Conservation (phyloP, 2,888 invertebrate species). For the Prenolepis imparis region DNA sequence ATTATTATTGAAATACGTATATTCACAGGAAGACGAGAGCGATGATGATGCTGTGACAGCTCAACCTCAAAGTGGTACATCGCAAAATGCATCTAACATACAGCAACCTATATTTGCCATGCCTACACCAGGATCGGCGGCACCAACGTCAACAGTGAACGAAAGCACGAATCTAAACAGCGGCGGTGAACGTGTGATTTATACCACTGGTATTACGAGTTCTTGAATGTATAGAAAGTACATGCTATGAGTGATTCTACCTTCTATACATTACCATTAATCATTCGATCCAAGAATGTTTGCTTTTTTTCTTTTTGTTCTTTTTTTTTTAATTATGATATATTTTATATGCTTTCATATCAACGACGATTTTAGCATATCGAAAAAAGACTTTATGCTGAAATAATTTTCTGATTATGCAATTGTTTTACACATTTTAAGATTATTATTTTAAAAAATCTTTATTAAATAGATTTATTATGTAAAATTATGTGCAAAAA, state of each 20-base stretch:
- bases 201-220: slow-evolving; percentile 83
- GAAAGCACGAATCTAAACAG: slow-evolving; percentile 90
- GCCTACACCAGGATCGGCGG: slow-evolving; percentile 86
- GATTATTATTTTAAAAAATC: slow-evolving; percentile 5
- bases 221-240: slow-evolving; percentile 69
- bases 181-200: slow-evolving; percentile 82
- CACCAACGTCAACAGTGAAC: slow-evolving; percentile 82
- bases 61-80: slow-evolving; percentile 88
- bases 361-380: background rate
- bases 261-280: slow-evolving; percentile 36
- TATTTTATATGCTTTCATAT: slow-evolving; percentile 18
- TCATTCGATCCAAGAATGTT: slow-evolving; percentile 9
- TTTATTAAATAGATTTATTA: background rate
- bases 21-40: slow-evolving; percentile 88
- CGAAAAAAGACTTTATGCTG: background rate
- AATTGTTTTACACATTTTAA: background rate
- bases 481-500: slow-evolving; percentile 5
- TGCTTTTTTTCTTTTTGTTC: background rate
- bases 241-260: slow-evolving; percentile 30
- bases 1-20: background rate
- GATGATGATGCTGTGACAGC: slow-evolving; percentile 88
- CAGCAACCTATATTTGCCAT: slow-evolving; percentile 89
- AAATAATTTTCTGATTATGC: slow-evolving; percentile 1
- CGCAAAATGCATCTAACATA: slow-evolving; percentile 84
- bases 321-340: slow-evolving; percentile 3